Percentiles rank a stretch among this genome's conserved stretches.
phyloP scores from a whole-genome alignment of 2,113 vertebrate species.

The Raphicerus campestris region DNA sequence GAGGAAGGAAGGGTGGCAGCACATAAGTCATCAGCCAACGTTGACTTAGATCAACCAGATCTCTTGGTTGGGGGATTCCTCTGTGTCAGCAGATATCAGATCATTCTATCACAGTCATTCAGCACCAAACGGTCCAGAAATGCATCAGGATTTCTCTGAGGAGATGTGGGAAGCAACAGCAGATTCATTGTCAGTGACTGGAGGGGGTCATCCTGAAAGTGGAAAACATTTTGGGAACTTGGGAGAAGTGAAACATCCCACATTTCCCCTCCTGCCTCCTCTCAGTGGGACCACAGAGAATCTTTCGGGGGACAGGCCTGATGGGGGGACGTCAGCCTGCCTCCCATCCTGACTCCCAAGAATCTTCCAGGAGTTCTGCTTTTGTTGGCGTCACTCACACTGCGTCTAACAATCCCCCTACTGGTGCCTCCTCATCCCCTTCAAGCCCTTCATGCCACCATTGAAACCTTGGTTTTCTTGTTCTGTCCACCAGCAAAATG shows the following conservation, averaged over 20 bases:
- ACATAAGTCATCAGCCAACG: fast-evolving
- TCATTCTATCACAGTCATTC: neutral
- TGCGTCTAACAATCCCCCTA: neutral
- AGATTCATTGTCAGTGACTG: neutral
- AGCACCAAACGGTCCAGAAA: fast-evolving
- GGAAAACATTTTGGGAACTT: neutral
- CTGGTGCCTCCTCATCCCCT: neutral
- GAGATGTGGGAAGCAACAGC: fast-evolving
- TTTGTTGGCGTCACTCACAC: neutral
- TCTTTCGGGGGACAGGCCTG: neutral
- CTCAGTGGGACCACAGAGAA: neutral
- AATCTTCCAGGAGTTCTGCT: neutral
- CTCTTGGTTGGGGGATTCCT: neutral
- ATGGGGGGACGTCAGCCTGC: fast-evolving
- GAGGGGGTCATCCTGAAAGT: neutral
- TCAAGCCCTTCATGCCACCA: neutral
- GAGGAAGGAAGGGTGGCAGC: no score
- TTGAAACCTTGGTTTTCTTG: neutral
- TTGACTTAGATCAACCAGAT: neutral
- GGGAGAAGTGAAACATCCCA: neutral
- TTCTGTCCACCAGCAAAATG: neutral
- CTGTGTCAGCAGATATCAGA: neutral
- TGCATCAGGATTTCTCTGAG: neutral
- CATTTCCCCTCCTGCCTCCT: neutral
- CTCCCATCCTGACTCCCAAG: neutral